These are phyloP conservation scores for Malthinus seriepunctatus DNA, from an alignment of 2,888 invertebrate species.

Conservation along the genomic window DNA sequence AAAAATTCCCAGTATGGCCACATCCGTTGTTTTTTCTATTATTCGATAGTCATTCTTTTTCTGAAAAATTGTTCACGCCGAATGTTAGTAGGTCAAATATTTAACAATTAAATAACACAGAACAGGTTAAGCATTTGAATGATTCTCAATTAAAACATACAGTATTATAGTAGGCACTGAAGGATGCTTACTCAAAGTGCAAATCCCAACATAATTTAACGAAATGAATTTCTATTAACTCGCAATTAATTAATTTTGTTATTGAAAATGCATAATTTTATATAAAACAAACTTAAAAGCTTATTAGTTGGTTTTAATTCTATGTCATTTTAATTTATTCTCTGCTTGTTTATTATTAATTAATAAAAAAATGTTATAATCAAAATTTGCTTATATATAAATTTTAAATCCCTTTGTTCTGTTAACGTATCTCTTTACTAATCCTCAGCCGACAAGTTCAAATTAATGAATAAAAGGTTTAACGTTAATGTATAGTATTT, in stretches of 20 bases:
- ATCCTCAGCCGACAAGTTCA: conserved; percentile 6
- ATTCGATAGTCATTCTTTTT: too few relatives aligned
- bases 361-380: not conserved
- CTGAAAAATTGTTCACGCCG: too few relatives aligned
- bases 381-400: conserved; percentile 3
- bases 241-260: conserved; percentile 1
- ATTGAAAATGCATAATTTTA: not conserved
- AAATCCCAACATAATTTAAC: not conserved
- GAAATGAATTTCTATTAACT: not conserved
- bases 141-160: conserved; percentile 16
- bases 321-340: conserved; percentile 1
- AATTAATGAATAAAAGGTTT: conserved; percentile 12
- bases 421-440: conserved; percentile 6
- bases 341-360: not conserved
- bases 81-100: too few relatives aligned
- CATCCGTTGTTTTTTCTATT: too few relatives aligned
- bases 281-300: not conserved
- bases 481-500: conserved; percentile 18
- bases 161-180: not conserved
- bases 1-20: too few relatives aligned
- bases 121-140: conserved; percentile 1
- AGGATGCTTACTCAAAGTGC: not conserved
- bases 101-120: too few relatives aligned
- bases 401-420: conserved; percentile 2
- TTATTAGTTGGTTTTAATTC: not conserved